Evolutionary conservation across 2,113 vertebrate species (phyloP), one percentile per base, ranked within the genome.

Genomic region (Tyrannus savana): DNA sequence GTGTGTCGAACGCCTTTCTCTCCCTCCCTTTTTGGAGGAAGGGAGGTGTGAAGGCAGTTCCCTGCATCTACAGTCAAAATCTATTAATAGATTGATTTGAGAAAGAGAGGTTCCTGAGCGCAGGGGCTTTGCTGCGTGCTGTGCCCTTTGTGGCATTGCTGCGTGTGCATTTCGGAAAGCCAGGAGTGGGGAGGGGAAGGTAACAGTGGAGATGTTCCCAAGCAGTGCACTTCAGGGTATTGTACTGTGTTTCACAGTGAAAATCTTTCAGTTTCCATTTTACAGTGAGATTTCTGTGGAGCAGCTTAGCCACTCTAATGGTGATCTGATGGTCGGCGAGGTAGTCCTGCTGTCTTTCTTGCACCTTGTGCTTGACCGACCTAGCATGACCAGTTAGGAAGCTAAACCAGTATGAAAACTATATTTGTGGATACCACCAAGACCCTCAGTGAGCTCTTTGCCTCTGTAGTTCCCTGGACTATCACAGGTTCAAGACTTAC

Each of bases 161-260:
- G 55, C 3, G 1, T 55, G 87, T 77, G 68, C n/a, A 0, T 17
- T 69, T 69, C 0, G 2, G 39, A 50, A 59, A 84, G 23, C 5
- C 6, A 3, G 58, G 47, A 55, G 19, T 17, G 3, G 62, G 15
- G 41, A 39, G 17, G 19, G 19, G 42, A 47, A 24, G 14, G 19
- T 39, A 7, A 35, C n/a, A 8, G 19, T 41, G 49, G 27, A 39
- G 19, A 12, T 64, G 12, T n/a, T 56, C 6, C 4, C 25, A 4
- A 14, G 50, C 33, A 14, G 33, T 2, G 17, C 0, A 0, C 30
- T 56, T 52, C 8, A 35, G 18, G 2, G 1, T 12, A 6, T 3
- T 3, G 30, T 8, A 0, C 15, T 42, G 10, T 23, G 42, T 19
- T 84, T 78, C 17, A 3, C 13, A 13, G 39, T 39, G n/a, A 23